Conservation (phyloP, 1,140 invertebrate species). For the Drosophila subpulchrella region DNA sequence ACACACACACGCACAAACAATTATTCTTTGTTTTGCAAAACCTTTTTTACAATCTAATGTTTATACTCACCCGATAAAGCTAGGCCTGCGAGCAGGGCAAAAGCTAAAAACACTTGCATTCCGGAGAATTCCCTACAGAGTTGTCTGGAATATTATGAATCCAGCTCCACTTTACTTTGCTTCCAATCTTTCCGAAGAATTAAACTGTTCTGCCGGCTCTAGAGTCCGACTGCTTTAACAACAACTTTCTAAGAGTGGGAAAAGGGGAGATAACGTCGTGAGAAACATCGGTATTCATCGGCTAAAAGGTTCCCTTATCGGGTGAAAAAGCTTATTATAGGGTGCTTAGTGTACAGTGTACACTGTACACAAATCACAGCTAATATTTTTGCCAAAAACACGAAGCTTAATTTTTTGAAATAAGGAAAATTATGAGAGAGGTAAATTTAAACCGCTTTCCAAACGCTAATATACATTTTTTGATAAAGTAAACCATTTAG, state of each 20-base stretch:
- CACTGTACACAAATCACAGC: too few species aligned
- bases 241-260: conserved; percentile 10
- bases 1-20: conserved; percentile 9
- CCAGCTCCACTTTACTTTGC: conserved; percentile 1
- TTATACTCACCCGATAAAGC: conserved; percentile 56
- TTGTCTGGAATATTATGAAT: conserved; percentile 4
- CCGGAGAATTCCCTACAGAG: conserved; percentile 8
- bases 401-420: too few species aligned
- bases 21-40: conserved; percentile 31
- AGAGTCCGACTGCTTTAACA: not conserved
- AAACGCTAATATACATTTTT: too few species aligned
- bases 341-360: too few species aligned
- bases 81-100: conserved; percentile 52
- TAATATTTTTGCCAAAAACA: too few species aligned
- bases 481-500: too few species aligned
- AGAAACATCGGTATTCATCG: conserved; percentile 18
- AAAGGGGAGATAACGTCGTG: not conserved
- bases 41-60: conserved; percentile 10
- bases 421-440: too few species aligned
- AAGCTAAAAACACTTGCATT: conserved; percentile 56
- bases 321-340: not conserved
- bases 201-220: conserved; percentile 38
- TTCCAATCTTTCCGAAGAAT: conserved; percentile 12
- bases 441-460: too few species aligned
- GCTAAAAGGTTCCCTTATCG: not conserved